These are phyloP conservation scores for Anas bernieri DNA, from an alignment of 2,797 vertebrate genomes.

Conservation along the genomic window DNA sequence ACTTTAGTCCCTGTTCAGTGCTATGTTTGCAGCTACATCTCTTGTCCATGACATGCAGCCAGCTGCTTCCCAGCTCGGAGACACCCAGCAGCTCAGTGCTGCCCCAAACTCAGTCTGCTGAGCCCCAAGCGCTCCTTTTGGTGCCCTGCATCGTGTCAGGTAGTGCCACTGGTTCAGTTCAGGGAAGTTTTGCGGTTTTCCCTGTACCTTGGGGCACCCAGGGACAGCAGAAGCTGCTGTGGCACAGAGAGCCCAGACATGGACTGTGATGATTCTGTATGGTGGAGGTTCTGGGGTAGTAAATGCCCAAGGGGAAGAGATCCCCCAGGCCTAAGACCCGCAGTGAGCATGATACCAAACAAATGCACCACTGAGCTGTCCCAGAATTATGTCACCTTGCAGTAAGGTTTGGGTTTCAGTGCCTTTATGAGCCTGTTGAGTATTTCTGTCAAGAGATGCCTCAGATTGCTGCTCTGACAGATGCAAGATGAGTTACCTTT, in stretches of 20 bases:
- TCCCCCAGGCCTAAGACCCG: not conserved
- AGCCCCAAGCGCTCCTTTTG: not conserved
- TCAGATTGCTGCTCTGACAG: not conserved
- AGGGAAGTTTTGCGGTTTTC: not conserved
- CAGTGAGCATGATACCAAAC: not conserved
- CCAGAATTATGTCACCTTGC: not conserved
- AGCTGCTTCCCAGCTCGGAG: not conserved
- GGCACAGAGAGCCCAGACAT: not conserved
- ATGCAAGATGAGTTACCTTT: not conserved
- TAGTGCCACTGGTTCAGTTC: not conserved
- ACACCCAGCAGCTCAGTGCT: not conserved
- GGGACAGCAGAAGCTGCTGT: not conserved
- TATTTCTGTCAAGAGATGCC: not conserved
- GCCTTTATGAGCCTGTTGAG: not conserved
- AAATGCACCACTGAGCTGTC: not conserved
- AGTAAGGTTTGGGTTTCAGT: not conserved
- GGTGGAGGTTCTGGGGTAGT: not conserved
- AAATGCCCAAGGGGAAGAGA: not conserved
- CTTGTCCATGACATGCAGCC: not conserved
- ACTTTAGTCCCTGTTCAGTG: not conserved
- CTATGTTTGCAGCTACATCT: not conserved
- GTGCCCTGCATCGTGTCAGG: not conserved
- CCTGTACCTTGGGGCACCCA: not conserved
- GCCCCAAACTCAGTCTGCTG: not conserved
- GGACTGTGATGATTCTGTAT: not conserved